phyloP scores from a whole-genome alignment of 2,888 invertebrate genomes.

The Leptopilina syphax region DNA sequence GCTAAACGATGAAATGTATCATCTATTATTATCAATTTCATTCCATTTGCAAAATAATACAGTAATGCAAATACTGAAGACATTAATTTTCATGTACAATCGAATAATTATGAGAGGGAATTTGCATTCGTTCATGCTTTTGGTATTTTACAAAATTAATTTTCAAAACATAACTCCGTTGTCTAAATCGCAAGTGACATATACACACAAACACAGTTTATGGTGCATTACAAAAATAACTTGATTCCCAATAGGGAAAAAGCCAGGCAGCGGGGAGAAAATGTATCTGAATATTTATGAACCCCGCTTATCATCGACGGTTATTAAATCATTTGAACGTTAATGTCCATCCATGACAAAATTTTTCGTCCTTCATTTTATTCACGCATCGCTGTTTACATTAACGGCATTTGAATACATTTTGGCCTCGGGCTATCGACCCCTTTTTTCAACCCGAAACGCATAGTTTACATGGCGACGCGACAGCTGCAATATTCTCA shows the following conservation, averaged over 20 bases:
- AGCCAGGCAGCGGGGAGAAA: neutral
- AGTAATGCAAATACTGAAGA: constrained; percentile 2
- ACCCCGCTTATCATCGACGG: constrained; percentile 39
- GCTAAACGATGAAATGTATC: neutral
- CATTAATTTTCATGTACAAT: constrained; percentile 30
- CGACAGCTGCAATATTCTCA: constrained; percentile 32
- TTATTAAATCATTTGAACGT: constrained; percentile 42
- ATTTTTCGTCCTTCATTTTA: constrained; percentile 30
- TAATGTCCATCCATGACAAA: constrained; percentile 32
- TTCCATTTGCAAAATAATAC: neutral
- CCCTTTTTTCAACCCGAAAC: constrained; percentile 1
- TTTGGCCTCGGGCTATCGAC: constrained; percentile 9
- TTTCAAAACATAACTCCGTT: constrained; percentile 24
- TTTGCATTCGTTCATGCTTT: neutral
- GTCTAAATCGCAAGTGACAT: constrained; percentile 20
- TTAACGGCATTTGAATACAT: constrained; percentile 29
- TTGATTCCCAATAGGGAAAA: neutral
- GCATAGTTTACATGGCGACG: neutral
- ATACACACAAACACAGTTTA: neutral
- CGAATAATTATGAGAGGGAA: neutral
- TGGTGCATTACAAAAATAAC: neutral
- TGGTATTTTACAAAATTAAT: constrained; percentile 29
- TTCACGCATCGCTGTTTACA: constrained; percentile 33
- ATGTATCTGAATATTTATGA: constrained; percentile 42
- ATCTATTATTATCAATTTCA: neutral